phyloP scores from a whole-genome alignment of 2,888 invertebrate genomes.

The Tromatobia lineatoria region DNA sequence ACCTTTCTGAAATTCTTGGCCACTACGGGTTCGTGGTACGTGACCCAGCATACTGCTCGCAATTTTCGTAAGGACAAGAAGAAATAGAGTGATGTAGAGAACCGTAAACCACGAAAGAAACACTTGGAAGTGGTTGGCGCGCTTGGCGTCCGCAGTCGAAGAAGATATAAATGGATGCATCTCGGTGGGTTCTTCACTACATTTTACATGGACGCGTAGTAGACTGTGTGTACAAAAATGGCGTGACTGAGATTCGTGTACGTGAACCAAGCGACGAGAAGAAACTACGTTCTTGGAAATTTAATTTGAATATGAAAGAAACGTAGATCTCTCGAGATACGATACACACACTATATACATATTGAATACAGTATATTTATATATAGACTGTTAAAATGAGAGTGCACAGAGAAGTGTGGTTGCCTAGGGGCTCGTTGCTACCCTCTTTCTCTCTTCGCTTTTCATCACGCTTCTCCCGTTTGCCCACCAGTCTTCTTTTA shows the following conservation, averaged over 20 bases:
- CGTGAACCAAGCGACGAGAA: background rate
- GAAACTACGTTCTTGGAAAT: conserved; percentile 41
- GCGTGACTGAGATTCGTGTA: conserved; percentile 3
- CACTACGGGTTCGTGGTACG: background rate
- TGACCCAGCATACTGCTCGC: conserved; percentile 1
- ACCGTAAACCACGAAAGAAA: conserved; percentile 3
- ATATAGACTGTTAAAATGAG: conserved; percentile 33
- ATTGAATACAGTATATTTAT: conserved; percentile 9
- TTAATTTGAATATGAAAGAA: conserved; percentile 63
- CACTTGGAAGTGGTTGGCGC: background rate
- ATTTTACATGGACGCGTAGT: background rate
- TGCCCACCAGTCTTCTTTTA: conserved; percentile 3
- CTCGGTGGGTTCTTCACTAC: background rate
- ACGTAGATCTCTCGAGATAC: conserved; percentile 30
- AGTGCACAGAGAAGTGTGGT: conserved; percentile 23
- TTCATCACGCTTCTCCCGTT: conserved; percentile 13
- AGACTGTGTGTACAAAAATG: background rate
- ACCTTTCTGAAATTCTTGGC: background rate
- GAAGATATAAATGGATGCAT: conserved; percentile 8
- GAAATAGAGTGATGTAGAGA: background rate
- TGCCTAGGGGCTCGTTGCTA: conserved; percentile 17
- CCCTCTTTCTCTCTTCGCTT: background rate
- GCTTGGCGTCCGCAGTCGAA: background rate
- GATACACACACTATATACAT: background rate
- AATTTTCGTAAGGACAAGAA: background rate